Percentiles rank a stretch among this genome's conserved stretches.
Evolutionary conservation across 2,797 vertebrate genomes (phyloP).

Genomic region (Emydoidea blandingii): DNA sequence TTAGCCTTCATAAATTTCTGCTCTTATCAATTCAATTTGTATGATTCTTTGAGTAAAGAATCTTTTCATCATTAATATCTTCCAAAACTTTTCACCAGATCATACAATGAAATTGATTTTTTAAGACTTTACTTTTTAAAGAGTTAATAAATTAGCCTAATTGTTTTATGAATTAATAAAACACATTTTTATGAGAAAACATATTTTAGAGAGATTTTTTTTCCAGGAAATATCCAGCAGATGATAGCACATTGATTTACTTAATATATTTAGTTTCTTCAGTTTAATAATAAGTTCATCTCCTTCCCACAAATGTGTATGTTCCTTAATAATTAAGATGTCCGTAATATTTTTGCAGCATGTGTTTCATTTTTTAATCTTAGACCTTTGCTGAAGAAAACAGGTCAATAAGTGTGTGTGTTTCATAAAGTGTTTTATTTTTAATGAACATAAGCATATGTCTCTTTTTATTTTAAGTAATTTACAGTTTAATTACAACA

Average conservation of each 20-base stretch:
- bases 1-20: slow-evolving; percentile 45
- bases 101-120: neutral
- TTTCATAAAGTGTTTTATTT: slow-evolving; percentile 67
- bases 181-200: neutral
- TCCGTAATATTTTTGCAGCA: slow-evolving; percentile 18
- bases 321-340: slow-evolving; percentile 40
- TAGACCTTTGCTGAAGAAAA: slow-evolving; percentile 15
- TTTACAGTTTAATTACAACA: slow-evolving; percentile 79
- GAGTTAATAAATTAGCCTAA: neutral
- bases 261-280: slow-evolving; percentile 4
- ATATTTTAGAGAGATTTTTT: neutral
- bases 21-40: slow-evolving; percentile 26
- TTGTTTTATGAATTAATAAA: neutral
- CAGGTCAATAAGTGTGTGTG: slow-evolving; percentile 30
- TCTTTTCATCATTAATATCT: neutral
- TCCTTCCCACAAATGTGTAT: slow-evolving; percentile 16
- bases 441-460: slow-evolving; percentile 61
- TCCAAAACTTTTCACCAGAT: neutral
- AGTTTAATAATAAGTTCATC: slow-evolving; percentile 4
- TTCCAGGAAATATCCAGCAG: neutral
- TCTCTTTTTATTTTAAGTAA: slow-evolving; percentile 74
- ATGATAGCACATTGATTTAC: neutral
- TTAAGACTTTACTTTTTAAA: slow-evolving; percentile 26
- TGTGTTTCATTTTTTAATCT: slow-evolving; percentile 23
- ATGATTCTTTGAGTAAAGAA: neutral